phyloP scores from a whole-genome alignment of 2,113 vertebrate species.

The Rhinoderma darwinii region DNA sequence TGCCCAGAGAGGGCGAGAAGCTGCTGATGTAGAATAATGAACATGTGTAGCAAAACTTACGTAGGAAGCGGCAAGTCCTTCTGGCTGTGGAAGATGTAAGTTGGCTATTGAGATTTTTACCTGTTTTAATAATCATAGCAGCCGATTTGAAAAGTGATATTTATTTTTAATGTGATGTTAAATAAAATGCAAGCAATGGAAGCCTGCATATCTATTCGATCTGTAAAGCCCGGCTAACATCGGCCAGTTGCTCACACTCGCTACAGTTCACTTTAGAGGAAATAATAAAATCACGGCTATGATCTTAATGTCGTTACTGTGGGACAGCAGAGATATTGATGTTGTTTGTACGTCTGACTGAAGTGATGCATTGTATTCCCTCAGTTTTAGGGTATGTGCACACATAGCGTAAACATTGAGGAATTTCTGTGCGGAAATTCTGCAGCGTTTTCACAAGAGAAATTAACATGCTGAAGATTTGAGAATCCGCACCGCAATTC shows the following conservation, averaged over 20 bases:
- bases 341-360: conserved; percentile 3
- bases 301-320: neutral
- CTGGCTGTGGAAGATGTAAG: conserved; percentile 12
- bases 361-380: neutral
- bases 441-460: too few species aligned
- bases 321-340: neutral
- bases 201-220: neutral
- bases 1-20: neutral
- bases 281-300: neutral
- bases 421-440: too few species aligned
- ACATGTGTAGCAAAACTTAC: neutral
- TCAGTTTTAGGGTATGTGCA: conserved; percentile 41
- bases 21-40: neutral
- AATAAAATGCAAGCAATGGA: neutral
- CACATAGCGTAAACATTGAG: too few species aligned
- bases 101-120: neutral
- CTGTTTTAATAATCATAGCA: neutral
- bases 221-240: neutral
- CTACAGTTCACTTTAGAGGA: neutral
- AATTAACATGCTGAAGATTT: too few species aligned
- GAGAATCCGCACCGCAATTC: too few species aligned
- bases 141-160: conserved; percentile 11
- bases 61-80: neutral
- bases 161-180: conserved; percentile 1
- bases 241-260: neutral